Evolutionary conservation across 2,113 vertebrate genomes (phyloP).

Genomic region (Pelecanoides urinatrix): DNA sequence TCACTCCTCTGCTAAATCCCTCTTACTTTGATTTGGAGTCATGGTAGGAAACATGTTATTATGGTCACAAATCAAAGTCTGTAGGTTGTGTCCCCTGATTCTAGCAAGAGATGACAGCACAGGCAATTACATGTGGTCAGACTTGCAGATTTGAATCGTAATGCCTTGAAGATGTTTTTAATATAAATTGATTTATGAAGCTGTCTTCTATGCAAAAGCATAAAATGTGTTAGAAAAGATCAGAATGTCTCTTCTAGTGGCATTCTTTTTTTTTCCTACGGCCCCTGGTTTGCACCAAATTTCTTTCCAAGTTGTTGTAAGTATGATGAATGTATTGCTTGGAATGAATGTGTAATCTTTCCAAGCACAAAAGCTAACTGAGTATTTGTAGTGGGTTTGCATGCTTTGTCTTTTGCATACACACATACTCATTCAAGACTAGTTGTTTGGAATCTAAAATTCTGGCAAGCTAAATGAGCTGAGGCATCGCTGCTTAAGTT

Average conservation of each 20-base stretch:
- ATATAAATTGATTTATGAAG: background rate
- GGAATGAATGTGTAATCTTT: background rate
- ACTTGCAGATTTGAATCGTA: background rate
- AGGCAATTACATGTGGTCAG: background rate
- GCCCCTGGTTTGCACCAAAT: background rate
- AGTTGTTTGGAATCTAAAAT: background rate
- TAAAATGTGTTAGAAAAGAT: background rate
- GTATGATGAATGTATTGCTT: background rate
- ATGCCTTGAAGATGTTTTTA: background rate
- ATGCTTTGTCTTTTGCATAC: background rate
- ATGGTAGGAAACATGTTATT: background rate
- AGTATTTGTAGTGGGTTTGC: background rate
- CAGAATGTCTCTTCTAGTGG: background rate
- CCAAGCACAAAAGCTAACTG: background rate
- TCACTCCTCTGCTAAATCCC: background rate
- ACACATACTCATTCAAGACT: background rate
- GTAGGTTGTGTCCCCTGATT: background rate
- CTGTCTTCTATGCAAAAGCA: background rate
- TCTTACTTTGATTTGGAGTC: background rate
- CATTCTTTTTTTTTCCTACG: rapidly evolving
- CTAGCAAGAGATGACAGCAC: background rate
- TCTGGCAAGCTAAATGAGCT: background rate
- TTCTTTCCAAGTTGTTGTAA: background rate
- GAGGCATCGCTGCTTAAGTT: background rate
- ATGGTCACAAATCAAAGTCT: background rate